Evolutionary conservation across 2,888 invertebrate genomes (phyloP).

Genomic region (Catocala sponsa): DNA sequence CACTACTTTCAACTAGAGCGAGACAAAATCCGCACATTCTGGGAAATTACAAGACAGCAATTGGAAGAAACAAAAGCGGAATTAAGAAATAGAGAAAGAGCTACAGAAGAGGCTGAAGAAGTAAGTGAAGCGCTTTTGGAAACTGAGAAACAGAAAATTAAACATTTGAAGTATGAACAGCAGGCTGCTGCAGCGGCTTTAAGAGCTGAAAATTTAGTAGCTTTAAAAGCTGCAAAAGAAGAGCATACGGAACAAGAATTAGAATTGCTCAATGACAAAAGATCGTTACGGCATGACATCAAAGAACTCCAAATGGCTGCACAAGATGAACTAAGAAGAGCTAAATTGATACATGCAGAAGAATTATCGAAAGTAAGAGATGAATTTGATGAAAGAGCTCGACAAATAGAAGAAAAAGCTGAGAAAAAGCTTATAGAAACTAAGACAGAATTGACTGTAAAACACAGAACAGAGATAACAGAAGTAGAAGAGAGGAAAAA

Average conservation of each 20-base stretch:
- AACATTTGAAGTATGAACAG: slow-evolving; percentile 97
- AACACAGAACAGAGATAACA: slow-evolving; percentile 94
- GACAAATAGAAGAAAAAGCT: slow-evolving; percentile 87
- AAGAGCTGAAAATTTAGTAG: slow-evolving; percentile 94
- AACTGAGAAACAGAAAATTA: slow-evolving; percentile 97
- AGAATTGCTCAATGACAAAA: slow-evolving; percentile 92
- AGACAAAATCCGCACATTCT: slow-evolving; percentile 97
- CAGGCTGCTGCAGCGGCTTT: slow-evolving; percentile 94
- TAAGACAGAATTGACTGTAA: slow-evolving; percentile 91
- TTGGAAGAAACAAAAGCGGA: slow-evolving; percentile 94
- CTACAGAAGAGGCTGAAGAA: slow-evolving; percentile 95
- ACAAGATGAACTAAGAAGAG: slow-evolving; percentile 91
- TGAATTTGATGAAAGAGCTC: slow-evolving; percentile 81
- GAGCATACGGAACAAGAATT: slow-evolving; percentile 93
- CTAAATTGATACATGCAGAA: slow-evolving; percentile 92
- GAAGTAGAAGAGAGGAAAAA: slow-evolving; percentile 98
- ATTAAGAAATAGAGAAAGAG: slow-evolving; percentile 90
- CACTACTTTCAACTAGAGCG: slow-evolving; percentile 98
- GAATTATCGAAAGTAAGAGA: slow-evolving; percentile 90
- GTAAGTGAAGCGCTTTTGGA: slow-evolving; percentile 95
- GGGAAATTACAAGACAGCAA: slow-evolving; percentile 97
- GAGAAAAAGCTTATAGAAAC: slow-evolving; percentile 92
- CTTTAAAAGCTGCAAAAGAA: slow-evolving; percentile 94
- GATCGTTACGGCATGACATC: slow-evolving; percentile 89
- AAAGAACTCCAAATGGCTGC: slow-evolving; percentile 91